phyloP scores from a whole-genome alignment of 2,797 vertebrate species.

The Pseudochromis fuscus region DNA sequence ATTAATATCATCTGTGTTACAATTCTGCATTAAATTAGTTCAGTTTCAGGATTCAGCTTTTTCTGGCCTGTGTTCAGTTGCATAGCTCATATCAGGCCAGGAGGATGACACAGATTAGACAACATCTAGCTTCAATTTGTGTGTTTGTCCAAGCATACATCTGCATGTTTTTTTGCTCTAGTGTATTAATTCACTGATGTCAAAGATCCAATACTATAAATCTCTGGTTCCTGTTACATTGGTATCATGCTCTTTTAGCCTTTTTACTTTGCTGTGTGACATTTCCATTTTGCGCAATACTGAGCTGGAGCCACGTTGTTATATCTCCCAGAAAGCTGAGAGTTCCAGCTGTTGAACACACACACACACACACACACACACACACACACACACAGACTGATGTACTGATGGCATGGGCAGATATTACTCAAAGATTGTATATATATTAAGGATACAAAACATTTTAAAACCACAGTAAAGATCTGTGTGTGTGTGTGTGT shows the following conservation, averaged over 20 bases:
- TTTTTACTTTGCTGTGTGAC: constrained; percentile 5
- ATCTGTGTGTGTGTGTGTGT: constrained; percentile 30
- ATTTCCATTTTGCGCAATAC: constrained; percentile 45
- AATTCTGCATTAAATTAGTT: not conserved
- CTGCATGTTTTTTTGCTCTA: not conserved
- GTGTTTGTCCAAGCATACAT: constrained; percentile 3
- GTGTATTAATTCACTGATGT: constrained; percentile 29
- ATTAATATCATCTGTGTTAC: not conserved
- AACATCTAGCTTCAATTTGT: constrained; percentile 6
- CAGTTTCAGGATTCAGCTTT: constrained; percentile 1
- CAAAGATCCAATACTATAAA: constrained; percentile 14
- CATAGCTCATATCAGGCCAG: not conserved
- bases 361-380: constrained; percentile 2
- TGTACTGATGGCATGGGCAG: not conserved
- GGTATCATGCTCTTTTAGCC: not conserved
- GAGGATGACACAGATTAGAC: not conserved
- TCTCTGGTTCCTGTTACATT: constrained; percentile 10
- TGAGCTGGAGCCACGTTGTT: constrained; percentile 45
- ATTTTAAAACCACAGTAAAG: not conserved
- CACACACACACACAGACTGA: constrained; percentile 11
- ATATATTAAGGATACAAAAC: not conserved
- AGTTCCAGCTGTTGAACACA: constrained; percentile 52
- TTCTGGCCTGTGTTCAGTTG: not conserved
- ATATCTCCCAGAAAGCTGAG: constrained; percentile 33
- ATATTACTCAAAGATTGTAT: not conserved